These are phyloP conservation scores for Teleogryllus occipitalis DNA, from an alignment of 1,140 invertebrate species.

Conservation along the genomic window DNA sequence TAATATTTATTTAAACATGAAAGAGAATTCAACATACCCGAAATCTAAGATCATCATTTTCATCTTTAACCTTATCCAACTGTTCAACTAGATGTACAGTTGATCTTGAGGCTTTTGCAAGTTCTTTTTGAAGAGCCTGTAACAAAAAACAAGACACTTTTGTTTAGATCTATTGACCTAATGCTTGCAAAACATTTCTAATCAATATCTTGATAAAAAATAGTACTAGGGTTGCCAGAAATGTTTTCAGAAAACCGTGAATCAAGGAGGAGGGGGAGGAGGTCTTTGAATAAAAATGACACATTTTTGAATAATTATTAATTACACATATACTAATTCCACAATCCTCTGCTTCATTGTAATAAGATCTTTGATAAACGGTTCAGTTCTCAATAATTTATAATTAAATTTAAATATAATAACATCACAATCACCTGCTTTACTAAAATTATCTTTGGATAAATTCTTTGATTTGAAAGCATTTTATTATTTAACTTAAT, in stretches of 20 bases:
- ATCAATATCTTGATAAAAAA: not conserved
- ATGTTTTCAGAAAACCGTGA: not conserved
- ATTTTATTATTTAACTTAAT: no score
- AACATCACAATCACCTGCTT: no score
- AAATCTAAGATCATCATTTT: conserved; percentile 72
- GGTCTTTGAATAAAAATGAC: no score
- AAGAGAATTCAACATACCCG: conserved; percentile 46
- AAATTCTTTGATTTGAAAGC: no score
- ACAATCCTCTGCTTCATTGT: no score
- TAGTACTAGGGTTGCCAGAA: not conserved
- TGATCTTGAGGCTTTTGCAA: conserved; percentile 54
- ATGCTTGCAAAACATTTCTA: not conserved
- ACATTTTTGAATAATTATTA: no score
- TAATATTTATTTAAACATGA: no score
- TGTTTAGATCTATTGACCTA: not conserved
- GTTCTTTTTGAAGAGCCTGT: conserved; percentile 57
- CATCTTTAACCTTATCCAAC: conserved; percentile 61
- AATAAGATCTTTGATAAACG: no score
- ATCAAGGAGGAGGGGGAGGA: not conserved
- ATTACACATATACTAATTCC: no score
- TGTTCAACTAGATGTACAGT: conserved; percentile 54
- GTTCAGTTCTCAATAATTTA: no score
- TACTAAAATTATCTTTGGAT: no score
- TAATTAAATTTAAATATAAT: no score
- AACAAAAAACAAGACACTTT: conserved; percentile 28